Conservation (phyloP, 1,140 invertebrate species). For the Drosophila rufa region DNA sequence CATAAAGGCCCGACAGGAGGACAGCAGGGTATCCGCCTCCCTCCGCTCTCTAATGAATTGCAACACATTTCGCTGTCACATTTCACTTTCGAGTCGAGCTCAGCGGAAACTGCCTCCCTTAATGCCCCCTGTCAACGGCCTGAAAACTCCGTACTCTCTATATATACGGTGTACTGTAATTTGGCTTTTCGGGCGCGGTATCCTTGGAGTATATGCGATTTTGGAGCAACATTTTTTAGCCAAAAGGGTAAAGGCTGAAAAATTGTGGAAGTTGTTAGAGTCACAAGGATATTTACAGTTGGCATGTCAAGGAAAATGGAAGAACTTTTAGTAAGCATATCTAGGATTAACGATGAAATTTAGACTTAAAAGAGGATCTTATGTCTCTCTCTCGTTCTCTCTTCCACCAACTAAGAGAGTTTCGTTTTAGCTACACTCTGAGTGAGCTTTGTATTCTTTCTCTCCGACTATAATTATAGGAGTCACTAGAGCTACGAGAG, state of each 20-base stretch:
- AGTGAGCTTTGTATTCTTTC: too few relatives aligned
- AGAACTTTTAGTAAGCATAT: background rate
- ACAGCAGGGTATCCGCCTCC: constrained; percentile 8
- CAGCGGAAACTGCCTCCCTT: constrained; percentile 52
- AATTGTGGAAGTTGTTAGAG: background rate
- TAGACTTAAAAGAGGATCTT: background rate
- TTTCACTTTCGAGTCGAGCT: constrained; percentile 57
- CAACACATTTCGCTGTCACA: constrained; percentile 67
- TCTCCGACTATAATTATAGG: too few relatives aligned
- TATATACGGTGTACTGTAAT: constrained; percentile 23
- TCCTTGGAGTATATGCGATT: background rate
- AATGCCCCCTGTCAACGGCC: constrained; percentile 49
- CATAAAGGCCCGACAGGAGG: constrained; percentile 30
- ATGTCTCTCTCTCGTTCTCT: too few relatives aligned
- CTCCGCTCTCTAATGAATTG: constrained; percentile 73
- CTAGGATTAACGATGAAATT: background rate
- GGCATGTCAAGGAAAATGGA: too few relatives aligned
- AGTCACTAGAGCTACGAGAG: too few relatives aligned
- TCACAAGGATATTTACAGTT: background rate
- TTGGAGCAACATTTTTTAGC: background rate
- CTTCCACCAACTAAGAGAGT: too few relatives aligned
- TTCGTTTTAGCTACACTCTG: too few relatives aligned
- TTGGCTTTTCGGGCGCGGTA: constrained; percentile 19
- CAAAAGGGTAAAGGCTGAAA: background rate
- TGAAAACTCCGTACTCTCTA: constrained; percentile 9